A percentile compares a stretch with the other conserved stretches of the same genome.
Conservation (phyloP, 2,888 invertebrate species). For the Drosophila lutescens region DNA sequence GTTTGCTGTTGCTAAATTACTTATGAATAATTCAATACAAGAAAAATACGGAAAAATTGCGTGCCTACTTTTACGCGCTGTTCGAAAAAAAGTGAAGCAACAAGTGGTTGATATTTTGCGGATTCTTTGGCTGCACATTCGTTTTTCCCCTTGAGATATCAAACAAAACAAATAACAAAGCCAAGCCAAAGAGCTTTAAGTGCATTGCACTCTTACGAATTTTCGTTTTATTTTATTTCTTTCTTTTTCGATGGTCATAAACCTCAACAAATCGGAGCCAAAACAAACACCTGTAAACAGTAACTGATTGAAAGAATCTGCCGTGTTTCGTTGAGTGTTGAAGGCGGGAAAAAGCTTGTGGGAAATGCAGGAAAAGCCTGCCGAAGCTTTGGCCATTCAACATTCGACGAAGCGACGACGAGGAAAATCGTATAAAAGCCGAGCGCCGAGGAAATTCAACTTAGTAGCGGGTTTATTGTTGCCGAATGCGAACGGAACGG, state of each 20-base stretch:
- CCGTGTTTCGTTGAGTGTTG: slow-evolving; percentile 23
- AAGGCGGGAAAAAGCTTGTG: slow-evolving; percentile 42
- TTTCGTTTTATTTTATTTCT: neutral
- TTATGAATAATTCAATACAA: slow-evolving; percentile 52
- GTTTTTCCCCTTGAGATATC: slow-evolving; percentile 4
- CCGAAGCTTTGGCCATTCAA: slow-evolving; percentile 57
- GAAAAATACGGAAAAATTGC: neutral
- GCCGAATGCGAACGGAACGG: slow-evolving; percentile 40
- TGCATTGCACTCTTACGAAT: slow-evolving; percentile 27
- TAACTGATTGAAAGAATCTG: slow-evolving; percentile 44
- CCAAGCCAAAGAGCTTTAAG: slow-evolving; percentile 9
- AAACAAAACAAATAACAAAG: slow-evolving; percentile 14
- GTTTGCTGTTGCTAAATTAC: slow-evolving; percentile 51
- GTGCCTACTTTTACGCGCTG: slow-evolving; percentile 23
- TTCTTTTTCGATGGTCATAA: slow-evolving; percentile 24
- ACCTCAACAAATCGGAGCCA: slow-evolving; percentile 41
- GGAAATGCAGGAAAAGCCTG: slow-evolving; percentile 34
- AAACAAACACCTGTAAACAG: slow-evolving; percentile 77
- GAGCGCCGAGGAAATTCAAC: slow-evolving; percentile 54
- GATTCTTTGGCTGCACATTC: neutral
- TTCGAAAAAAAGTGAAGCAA: slow-evolving; percentile 42
- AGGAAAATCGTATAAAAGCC: slow-evolving; percentile 69
- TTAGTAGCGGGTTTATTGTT: slow-evolving; percentile 75
- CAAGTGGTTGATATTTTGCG: slow-evolving; percentile 51
- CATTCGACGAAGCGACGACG: slow-evolving; percentile 63